Evolutionary conservation across 2,888 invertebrate species (phyloP).

Genomic region (Dynastes grantii): DNA sequence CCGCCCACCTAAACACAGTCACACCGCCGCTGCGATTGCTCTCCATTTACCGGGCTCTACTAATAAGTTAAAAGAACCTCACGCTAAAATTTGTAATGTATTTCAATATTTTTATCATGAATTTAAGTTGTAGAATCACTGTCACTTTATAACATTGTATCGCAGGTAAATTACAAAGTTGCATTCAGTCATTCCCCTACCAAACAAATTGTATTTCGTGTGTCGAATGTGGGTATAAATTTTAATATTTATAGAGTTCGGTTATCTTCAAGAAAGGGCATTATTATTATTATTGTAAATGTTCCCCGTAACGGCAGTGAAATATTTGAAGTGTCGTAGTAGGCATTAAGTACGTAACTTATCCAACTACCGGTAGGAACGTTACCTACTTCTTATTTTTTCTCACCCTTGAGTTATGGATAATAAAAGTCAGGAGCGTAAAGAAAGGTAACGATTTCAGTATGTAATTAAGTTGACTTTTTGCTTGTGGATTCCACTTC

Average conservation of each 20-base stretch:
- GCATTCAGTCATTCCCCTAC: conserved; percentile 31
- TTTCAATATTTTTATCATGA: no score
- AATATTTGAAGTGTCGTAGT: conserved; percentile 46
- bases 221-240: conserved; percentile 47
- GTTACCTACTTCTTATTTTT: conserved; percentile 1
- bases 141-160: not conserved
- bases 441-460: conserved; percentile 37
- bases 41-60: no score
- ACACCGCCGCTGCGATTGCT: no score
- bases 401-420: conserved; percentile 47
- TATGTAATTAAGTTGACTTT: conserved; percentile 30
- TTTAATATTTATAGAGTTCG: conserved; percentile 45
- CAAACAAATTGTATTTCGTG: conserved; percentile 47
- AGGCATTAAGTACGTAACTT: conserved; percentile 49
- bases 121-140: no score
- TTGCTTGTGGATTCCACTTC: not conserved
- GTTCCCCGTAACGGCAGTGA: conserved; percentile 26
- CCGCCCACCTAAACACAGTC: no score
- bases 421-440: conserved; percentile 42
- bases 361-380: conserved; percentile 18
- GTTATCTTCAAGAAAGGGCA: not conserved
- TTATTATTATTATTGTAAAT: conserved; percentile 19
- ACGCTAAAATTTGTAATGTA: no score
- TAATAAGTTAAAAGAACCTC: no score
- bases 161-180: conserved; percentile 37